These are phyloP conservation scores for Otus sunia DNA, from an alignment of 2,113 vertebrate genomes.

Conservation along the genomic window DNA sequence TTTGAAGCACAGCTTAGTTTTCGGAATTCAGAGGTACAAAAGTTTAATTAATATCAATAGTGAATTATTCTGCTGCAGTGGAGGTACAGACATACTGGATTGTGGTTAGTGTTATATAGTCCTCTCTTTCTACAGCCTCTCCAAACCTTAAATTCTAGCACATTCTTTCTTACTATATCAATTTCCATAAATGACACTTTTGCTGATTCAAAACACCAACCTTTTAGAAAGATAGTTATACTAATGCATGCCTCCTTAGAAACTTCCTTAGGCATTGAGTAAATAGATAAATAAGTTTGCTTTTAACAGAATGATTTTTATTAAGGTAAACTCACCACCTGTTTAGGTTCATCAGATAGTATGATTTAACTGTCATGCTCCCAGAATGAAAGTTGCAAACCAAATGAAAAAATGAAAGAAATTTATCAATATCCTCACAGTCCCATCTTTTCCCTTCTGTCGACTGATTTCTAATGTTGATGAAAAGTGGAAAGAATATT, in stretches of 20 bases:
- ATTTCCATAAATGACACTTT: not conserved
- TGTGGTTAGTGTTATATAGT: not conserved
- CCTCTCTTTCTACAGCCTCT: not conserved
- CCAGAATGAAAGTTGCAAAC: not conserved
- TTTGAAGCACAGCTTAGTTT: slow-evolving; percentile 1
- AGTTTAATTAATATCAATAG: not conserved
- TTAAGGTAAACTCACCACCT: not conserved
- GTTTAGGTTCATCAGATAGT: not conserved
- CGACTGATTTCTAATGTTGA: not conserved
- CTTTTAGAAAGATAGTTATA: not conserved
- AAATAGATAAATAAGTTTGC: not conserved
- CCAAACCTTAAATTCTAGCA: not conserved
- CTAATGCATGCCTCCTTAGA: not conserved
- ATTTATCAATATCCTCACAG: not conserved
- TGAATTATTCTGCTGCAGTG: not conserved
- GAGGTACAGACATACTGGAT: not conserved
- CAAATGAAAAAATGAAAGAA: not conserved
- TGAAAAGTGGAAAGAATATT: not conserved
- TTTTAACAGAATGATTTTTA: not conserved
- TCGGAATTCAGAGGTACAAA: not conserved
- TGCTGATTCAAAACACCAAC: not conserved
- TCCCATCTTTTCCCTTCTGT: not conserved
- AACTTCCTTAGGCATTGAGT: not conserved
- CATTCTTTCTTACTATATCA: not conserved
- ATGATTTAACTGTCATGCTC: not conserved